Evolutionary conservation across 2,113 vertebrate genomes (phyloP).

Genomic region (Elgaria multicarinata): DNA sequence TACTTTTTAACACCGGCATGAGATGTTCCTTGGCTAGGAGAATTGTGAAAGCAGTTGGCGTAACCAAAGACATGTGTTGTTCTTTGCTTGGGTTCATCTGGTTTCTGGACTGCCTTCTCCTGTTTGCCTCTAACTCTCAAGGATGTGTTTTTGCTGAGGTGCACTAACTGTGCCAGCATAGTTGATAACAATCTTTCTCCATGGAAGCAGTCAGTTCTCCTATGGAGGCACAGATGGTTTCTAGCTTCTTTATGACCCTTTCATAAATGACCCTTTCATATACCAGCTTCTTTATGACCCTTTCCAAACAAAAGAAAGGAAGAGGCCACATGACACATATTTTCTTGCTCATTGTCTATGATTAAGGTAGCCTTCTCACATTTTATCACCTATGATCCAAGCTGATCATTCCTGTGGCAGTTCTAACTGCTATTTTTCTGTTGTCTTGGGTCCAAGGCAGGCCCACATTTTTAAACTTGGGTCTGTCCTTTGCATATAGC

Average conservation of each 20-base stretch:
- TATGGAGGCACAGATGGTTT: neutral
- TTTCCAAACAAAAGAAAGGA: too few relatives aligned
- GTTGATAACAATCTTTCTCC: neutral
- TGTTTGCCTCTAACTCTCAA: neutral
- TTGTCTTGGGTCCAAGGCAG: neutral
- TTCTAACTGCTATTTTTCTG: neutral
- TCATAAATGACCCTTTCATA: too few relatives aligned
- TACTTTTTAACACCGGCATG: neutral
- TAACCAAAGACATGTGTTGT: neutral
- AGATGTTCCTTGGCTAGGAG: neutral
- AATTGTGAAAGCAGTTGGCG: neutral
- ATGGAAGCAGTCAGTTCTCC: neutral
- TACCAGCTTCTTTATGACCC: neutral
- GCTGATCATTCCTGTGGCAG: neutral
- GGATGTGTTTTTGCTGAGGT: neutral
- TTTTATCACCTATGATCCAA: neutral
- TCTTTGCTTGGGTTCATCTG: neutral
- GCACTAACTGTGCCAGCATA: neutral
- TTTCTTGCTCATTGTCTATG: neutral
- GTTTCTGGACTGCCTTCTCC: neutral
- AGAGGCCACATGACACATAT: too few relatives aligned
- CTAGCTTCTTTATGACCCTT: neutral
- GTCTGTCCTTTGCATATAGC: too few relatives aligned
- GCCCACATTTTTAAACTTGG: neutral
- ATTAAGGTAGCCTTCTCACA: neutral